Base-by-base conservation (phyloP, 2,888 invertebrate species). In the Chaitophorus viminalis region DNA sequence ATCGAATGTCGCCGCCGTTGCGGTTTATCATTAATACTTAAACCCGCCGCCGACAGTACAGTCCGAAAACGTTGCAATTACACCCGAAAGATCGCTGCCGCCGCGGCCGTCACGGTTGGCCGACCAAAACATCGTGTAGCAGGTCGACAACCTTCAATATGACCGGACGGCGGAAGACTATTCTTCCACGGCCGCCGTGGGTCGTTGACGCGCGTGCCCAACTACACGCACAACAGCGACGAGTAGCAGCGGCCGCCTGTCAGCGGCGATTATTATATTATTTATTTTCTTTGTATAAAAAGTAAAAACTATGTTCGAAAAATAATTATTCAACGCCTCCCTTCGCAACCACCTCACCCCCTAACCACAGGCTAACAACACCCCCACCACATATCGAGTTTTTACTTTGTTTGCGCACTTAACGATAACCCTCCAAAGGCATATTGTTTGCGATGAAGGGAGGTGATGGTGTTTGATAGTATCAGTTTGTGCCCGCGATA, bases 121-220 rank as follows among this genome's bases (percentile, higher is more conserved):
- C 79, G 74, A 81, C 31, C 72, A 65, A 81, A 86, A 86, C 78
- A 65, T 72, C 39, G 81, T 46, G 75, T 60, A 17, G 39, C 87
- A 46, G 87, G 87, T 87, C 87, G 87, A 74, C 87, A 87, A 87
- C 87, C 87, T 87, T 74, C 31, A 65, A 79, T 39, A 39, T 65
- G 25, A 72, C n/a, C 6, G 82, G n/a, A 18, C 65, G 65, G 84
- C 84, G 65, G 76, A 31, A 25, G 46, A 46, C 46, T 39, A 46
- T 85, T 87, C 87, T 81, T 31, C 87, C 79, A 79, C 72, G 70
- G 74, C 87, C 84, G 84, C 76, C 46, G 76, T 68, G 84, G 84
- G 84, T 85, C 84, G 84, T 85, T 83, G 83, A 83, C 83, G 83
- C 60, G 83, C 29, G 39, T 83, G 17, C 65, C 39, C 14, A 29